Percentiles rank a stretch among this genome's conserved stretches.
Evolutionary conservation across 2,888 invertebrate species (phyloP).

Genomic region (Drosophila lacicola): DNA sequence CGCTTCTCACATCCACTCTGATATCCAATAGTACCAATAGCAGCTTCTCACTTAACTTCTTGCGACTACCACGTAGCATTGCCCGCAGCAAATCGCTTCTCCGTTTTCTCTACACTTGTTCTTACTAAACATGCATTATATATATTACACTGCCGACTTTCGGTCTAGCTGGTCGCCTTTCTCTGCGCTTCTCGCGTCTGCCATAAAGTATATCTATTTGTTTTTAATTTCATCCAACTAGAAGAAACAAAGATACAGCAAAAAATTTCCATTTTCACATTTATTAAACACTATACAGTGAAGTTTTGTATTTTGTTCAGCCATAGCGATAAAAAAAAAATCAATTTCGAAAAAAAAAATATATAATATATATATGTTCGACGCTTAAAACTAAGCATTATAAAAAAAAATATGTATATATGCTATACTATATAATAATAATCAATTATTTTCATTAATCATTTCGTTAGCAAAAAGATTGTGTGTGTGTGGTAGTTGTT

Average conservation of each 20-base stretch:
- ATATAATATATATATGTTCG: conserved; percentile 5
- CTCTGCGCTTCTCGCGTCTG: not conserved
- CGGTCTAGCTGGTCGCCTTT: not conserved
- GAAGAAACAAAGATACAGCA: not conserved
- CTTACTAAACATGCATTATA: too few relatives aligned
- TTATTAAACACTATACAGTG: conserved; percentile 73
- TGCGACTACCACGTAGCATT: not conserved
- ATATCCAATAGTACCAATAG: not conserved
- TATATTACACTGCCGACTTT: too few relatives aligned
- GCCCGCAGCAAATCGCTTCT: not conserved
- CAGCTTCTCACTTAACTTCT: not conserved
- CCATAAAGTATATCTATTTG: too few relatives aligned
- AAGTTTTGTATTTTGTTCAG: conserved; percentile 66
- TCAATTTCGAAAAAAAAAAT: conserved; percentile 48
- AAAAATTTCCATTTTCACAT: conserved; percentile 59
- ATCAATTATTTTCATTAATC: not conserved
- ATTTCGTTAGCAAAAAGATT: conserved; percentile 27
- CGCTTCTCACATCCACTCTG: not conserved
- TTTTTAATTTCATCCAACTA: not conserved
- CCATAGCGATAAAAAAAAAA: conserved; percentile 59
- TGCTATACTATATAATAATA: conserved; percentile 12
- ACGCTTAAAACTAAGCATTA: conserved; percentile 36
- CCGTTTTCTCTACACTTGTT: too few relatives aligned
- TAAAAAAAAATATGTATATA: conserved; percentile 35
- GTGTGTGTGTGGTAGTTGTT: conserved; percentile 9